Conservation (phyloP, 2,888 invertebrate genomes). For the Dyspetes luteomarginatus region DNA sequence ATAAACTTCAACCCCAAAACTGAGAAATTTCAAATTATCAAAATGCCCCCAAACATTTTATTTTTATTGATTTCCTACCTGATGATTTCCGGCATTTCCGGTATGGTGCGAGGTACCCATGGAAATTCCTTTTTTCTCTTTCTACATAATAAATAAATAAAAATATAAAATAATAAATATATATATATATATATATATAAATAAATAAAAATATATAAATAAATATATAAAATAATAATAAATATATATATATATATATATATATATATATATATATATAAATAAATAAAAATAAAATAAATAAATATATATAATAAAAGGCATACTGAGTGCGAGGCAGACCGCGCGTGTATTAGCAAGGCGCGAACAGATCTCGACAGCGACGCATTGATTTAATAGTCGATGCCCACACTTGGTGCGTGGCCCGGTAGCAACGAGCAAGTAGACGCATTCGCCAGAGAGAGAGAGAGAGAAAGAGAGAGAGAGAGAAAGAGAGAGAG, state of each 20-base stretch:
- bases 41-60: no score
- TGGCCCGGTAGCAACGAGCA: conserved; percentile 54
- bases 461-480: no score
- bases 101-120: conserved; percentile 44
- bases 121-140: conserved; percentile 12
- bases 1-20: no score
- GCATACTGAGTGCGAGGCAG: conserved; percentile 39
- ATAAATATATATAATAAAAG: background rate
- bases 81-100: conserved; percentile 48
- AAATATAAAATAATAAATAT: no score
- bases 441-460: no score
- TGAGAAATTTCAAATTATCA: conserved; percentile 50
- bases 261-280: conserved; percentile 11
- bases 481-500: no score
- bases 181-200: conserved; percentile 6
- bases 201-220: background rate
- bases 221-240: background rate
- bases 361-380: conserved; percentile 81
- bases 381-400: conserved; percentile 82
- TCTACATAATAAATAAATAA: background rate
- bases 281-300: background rate
- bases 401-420: conserved; percentile 79
- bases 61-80: conserved; percentile 30
- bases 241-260: background rate
- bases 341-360: conserved; percentile 76